phyloP scores from a whole-genome alignment of 2,113 vertebrate genomes.

The Ploceus nigricollis region DNA sequence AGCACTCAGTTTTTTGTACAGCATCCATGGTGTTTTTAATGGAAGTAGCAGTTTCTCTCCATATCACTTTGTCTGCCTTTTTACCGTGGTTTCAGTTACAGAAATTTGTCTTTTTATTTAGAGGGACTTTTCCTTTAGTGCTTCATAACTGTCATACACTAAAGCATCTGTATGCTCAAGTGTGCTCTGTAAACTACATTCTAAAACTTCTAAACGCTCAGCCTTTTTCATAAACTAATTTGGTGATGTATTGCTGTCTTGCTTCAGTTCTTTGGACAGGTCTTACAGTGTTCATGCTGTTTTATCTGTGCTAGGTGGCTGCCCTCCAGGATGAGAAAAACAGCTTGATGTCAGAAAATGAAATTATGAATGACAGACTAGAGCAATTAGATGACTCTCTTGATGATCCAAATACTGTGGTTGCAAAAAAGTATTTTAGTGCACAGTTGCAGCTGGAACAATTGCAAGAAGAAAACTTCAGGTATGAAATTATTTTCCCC shows the following conservation, averaged over 20 bases:
- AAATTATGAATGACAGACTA: constrained; percentile 89
- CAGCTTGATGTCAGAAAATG: constrained; percentile 92
- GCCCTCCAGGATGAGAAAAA: constrained; percentile 92
- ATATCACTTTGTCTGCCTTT: background rate
- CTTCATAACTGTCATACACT: constrained; percentile 32
- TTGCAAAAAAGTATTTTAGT: constrained; percentile 88
- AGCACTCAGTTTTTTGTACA: background rate
- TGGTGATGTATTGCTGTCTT: background rate
- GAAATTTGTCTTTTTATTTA: background rate
- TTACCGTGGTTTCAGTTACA: background rate
- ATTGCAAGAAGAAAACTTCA: constrained; percentile 95
- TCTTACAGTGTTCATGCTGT: background rate
- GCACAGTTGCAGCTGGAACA: constrained; percentile 89
- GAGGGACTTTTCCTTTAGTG: background rate
- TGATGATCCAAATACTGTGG: constrained; percentile 86
- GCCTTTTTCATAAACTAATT: constrained; percentile 26
- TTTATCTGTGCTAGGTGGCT: constrained; percentile 80
- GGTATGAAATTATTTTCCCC: constrained; percentile 63
- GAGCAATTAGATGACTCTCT: constrained; percentile 89
- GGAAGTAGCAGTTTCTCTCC: background rate
- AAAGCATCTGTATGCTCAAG: constrained; percentile 31
- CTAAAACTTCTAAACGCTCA: background rate
- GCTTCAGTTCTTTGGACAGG: background rate
- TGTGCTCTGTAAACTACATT: constrained; percentile 18
- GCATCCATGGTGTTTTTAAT: background rate